Percentiles rank a stretch among this genome's conserved stretches.
Evolutionary conservation across 1,140 invertebrate genomes (phyloP).

Genomic region (Sesamia nonagrioides): DNA sequence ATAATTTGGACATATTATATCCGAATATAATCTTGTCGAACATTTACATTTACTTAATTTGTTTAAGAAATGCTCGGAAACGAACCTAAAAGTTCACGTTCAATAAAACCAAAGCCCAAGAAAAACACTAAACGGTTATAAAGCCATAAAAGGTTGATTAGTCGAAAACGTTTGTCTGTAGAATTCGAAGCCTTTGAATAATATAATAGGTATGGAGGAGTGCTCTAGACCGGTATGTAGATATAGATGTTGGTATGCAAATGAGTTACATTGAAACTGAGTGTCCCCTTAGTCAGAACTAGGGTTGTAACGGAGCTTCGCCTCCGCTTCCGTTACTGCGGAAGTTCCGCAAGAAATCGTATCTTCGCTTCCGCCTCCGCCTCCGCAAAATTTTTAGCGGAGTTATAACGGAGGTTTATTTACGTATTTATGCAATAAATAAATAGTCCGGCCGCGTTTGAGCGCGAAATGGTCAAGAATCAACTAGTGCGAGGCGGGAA

Average conservation of each 20-base stretch:
- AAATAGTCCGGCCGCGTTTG: too few relatives aligned
- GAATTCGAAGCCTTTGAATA: slow-evolving; percentile 19
- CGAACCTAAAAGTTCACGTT: slow-evolving; percentile 20
- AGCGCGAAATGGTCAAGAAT: too few relatives aligned
- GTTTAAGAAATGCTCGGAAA: slow-evolving; percentile 30
- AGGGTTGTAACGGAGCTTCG: too few relatives aligned
- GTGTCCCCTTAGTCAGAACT: slow-evolving; percentile 47
- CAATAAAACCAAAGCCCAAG: slow-evolving; percentile 47
- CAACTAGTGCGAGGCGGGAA: too few relatives aligned
- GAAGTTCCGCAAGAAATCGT: too few relatives aligned
- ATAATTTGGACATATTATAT: slow-evolving; percentile 45
- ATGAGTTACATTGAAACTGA: slow-evolving; percentile 35
- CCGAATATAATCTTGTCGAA: slow-evolving; percentile 29
- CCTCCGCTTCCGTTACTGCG: too few relatives aligned
- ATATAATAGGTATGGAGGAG: background rate
- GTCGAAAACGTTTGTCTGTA: slow-evolving; percentile 25
- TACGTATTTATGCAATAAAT: too few relatives aligned
- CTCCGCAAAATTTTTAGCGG: too few relatives aligned
- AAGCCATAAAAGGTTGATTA: slow-evolving; percentile 45
- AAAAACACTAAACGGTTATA: slow-evolving; percentile 48
- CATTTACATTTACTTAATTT: slow-evolving; percentile 47
- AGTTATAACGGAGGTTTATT: too few relatives aligned
- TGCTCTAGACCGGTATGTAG: slow-evolving; percentile 20
- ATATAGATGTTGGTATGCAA: slow-evolving; percentile 33
- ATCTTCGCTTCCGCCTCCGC: too few relatives aligned